Base-by-base conservation (phyloP, 1,140 invertebrate genomes). In the Zaprionus nigranus region DNA sequence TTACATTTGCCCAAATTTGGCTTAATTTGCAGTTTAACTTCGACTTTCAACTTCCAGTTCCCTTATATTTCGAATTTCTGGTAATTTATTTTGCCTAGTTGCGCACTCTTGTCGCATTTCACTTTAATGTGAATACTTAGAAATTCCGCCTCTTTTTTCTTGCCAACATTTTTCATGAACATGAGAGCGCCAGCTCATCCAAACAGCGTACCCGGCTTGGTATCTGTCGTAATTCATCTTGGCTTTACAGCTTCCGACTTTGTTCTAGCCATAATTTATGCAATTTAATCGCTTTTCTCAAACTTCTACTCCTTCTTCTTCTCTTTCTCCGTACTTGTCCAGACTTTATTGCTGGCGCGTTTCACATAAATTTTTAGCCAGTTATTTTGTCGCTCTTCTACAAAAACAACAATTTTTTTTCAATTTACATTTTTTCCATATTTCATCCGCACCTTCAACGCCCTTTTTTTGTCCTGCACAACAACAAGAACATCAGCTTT, bases 221-320 rank as follows among this genome's bases (percentile, higher is more conserved):
- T 60, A 60, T 70, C 60, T 80, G 78, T 81, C 69, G 56, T 86
- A 87, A 87, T 54, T 86, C 77, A 87, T 82, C 83, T 77, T 58
- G 22, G 59, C 68, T 61, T 76, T 76, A 73, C 56, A 73, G 70
- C 78, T 67, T 80, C 58, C 59, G 62, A 78, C 63, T 58, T 58
- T 80, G 51, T 63, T 57, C 66, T 75, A 67, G 74, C 51, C 84
- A 83, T 87, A 83, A 75, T 81, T 87, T 82, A 81, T 80, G 74
- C 69, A 78, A 78, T 80, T 78, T 83, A 88, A 87, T 88, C 73
- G 80, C 69, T 68, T 80, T 86, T 82, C 62, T 76, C 67, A 74
- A 67, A 66, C 49, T 68, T 76, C 24, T 68, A 60, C 67, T 59
- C 15, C 28, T 66, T 64, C 70, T 34, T 40, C 66, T 34, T 40